Percentiles rank a stretch among this genome's conserved stretches.
phyloP scores from a whole-genome alignment of 2,113 vertebrate genomes.

The Romanogobio albipinnatus region DNA sequence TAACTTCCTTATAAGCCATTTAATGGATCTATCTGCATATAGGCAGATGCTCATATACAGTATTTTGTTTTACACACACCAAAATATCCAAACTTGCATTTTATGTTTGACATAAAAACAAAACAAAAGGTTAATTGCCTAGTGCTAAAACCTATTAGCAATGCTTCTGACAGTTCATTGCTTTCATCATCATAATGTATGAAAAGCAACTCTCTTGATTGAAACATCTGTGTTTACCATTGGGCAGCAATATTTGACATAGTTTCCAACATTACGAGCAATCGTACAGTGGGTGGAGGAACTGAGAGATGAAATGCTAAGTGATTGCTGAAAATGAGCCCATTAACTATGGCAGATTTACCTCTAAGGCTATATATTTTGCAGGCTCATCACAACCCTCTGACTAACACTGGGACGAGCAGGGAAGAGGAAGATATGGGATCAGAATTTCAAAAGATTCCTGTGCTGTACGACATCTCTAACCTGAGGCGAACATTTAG shows the following conservation, averaged over 20 bases:
- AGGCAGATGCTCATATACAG: background rate
- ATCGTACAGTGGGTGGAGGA: background rate
- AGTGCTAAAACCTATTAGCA: background rate
- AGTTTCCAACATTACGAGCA: constrained; percentile 26
- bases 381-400: constrained; percentile 20
- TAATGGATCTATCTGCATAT: background rate
- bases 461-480: constrained; percentile 56
- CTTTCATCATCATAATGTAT: background rate
- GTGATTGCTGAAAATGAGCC: constrained; percentile 16
- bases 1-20: background rate
- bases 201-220: background rate
- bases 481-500: constrained; percentile 66
- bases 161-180: background rate
- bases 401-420: constrained; percentile 4
- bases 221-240: constrained; percentile 22
- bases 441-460: constrained; percentile 55
- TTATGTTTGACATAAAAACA: background rate
- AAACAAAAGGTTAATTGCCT: background rate
- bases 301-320: constrained; percentile 4
- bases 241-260: constrained; percentile 17
- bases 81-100: background rate
- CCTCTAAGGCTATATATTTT: constrained; percentile 20
- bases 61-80: background rate
- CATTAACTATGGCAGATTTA: constrained; percentile 30
- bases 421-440: constrained; percentile 37